These are phyloP conservation scores for Cosmia trapezina DNA, from an alignment of 2,888 invertebrate species.

Conservation along the genomic window DNA sequence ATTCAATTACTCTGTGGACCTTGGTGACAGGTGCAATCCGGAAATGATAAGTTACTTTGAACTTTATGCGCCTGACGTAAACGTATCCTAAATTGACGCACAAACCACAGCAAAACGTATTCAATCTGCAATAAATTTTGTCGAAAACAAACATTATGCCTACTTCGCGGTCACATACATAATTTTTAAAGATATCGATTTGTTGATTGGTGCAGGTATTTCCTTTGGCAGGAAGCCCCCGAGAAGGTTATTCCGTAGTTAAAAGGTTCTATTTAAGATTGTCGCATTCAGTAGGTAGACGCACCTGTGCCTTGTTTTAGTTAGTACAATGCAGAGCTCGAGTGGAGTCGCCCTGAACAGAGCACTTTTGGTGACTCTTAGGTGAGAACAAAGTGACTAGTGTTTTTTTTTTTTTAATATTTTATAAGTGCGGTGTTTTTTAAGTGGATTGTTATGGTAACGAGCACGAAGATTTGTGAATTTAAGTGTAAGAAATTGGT, in stretches of 20 bases:
- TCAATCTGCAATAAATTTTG: conserved; percentile 1
- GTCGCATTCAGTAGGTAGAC: conserved; percentile 73
- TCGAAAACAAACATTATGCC: conserved; percentile 19
- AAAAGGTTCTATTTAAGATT: conserved; percentile 72
- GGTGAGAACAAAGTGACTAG: conserved; percentile 71
- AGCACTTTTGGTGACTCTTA: conserved; percentile 80
- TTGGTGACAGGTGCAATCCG: background rate
- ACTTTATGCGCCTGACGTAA: conserved; percentile 34
- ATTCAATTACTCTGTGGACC: too few relatives aligned
- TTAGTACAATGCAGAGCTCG: conserved; percentile 86
- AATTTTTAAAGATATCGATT: conserved; percentile 39
- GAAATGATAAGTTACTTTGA: background rate
- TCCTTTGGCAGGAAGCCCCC: conserved; percentile 72
- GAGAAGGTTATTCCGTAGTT: conserved; percentile 77
- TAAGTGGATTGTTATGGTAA: background rate
- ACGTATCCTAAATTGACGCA: conserved; percentile 25
- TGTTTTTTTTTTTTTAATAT: background rate
- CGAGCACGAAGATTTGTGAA: conserved; percentile 5
- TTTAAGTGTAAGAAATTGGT: conserved; percentile 8
- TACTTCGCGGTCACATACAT: conserved; percentile 26
- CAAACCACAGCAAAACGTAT: background rate
- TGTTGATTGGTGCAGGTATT: conserved; percentile 55
- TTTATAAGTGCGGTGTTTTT: background rate
- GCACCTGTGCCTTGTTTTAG: conserved; percentile 78
- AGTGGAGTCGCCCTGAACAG: conserved; percentile 82